These are phyloP conservation scores for Lumbricus terrestris DNA, from an alignment of 2,888 invertebrate species.

Conservation along the genomic window DNA sequence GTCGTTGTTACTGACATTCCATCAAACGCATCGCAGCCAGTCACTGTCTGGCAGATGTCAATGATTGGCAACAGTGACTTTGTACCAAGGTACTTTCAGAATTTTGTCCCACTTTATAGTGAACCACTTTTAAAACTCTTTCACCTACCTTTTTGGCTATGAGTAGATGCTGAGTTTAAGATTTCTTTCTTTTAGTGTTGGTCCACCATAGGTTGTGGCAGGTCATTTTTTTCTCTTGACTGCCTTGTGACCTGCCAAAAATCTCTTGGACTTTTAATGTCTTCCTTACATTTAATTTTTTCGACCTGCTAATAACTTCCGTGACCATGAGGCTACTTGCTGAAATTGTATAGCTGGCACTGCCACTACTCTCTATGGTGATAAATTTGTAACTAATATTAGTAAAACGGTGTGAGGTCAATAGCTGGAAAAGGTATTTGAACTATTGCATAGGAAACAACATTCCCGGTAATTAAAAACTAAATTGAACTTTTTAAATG, in stretches of 20 bases:
- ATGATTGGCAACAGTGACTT: conserved; percentile 48
- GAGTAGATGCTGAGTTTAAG: not conserved
- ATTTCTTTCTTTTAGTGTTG: too few relatives aligned
- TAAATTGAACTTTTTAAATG: not conserved
- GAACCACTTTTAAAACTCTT: not conserved
- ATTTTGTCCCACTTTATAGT: not conserved
- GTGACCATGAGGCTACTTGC: too few relatives aligned
- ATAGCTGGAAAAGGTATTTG: not conserved
- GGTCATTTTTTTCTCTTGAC: too few relatives aligned
- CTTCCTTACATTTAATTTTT: too few relatives aligned
- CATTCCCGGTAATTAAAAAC: not conserved
- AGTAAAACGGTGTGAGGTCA: not conserved
- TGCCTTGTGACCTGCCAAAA: too few relatives aligned
- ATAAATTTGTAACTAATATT: not conserved
- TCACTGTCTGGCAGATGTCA: conserved; percentile 41
- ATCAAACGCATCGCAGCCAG: not conserved
- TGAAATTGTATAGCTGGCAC: too few relatives aligned
- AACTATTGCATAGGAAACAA: too few relatives aligned
- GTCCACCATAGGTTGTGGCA: too few relatives aligned
- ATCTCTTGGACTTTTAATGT: too few relatives aligned
- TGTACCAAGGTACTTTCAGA: conserved; percentile 47
- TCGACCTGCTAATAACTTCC: too few relatives aligned
- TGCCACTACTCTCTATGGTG: too few relatives aligned
- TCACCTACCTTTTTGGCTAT: not conserved
- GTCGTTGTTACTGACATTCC: conserved; percentile 23